These are phyloP conservation scores for Lasioglossum villosulum DNA, from an alignment of 2,888 invertebrate species.

Conservation along the genomic window DNA sequence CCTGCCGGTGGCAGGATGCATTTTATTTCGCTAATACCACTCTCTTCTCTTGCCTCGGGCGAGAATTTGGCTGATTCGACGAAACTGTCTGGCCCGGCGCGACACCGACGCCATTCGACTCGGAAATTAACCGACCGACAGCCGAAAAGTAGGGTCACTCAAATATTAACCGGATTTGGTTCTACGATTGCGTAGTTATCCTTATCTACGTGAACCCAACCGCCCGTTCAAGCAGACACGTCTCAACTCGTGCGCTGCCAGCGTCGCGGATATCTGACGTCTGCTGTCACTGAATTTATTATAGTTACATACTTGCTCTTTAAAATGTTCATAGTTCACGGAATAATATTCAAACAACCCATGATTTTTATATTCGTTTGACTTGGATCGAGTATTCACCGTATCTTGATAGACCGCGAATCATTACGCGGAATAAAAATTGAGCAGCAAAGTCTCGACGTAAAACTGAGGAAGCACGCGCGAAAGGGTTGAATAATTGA, in stretches of 20 bases:
- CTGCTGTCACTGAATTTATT: neutral
- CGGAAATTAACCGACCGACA: constrained; percentile 38
- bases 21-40: constrained; percentile 54
- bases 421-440: no score
- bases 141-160: neutral
- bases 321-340: no score
- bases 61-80: constrained; percentile 53
- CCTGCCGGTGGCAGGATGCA: constrained; percentile 48
- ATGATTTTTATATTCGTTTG: no score
- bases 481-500: neutral
- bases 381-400: no score
- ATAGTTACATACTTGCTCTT: no score
- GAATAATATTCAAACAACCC: no score
- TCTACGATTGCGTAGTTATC: neutral
- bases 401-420: no score
- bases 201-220: neutral
- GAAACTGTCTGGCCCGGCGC: constrained; percentile 24
- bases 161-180: neutral
- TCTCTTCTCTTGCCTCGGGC: constrained; percentile 2
- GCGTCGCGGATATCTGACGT: neutral
- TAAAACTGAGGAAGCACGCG: no score
- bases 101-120: constrained; percentile 10
- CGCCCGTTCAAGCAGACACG: neutral
- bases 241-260: neutral
- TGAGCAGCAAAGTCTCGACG: neutral